These are phyloP conservation scores for Bembecia ichneumoniformis DNA, from an alignment of 2,888 invertebrate species.

Conservation along the genomic window DNA sequence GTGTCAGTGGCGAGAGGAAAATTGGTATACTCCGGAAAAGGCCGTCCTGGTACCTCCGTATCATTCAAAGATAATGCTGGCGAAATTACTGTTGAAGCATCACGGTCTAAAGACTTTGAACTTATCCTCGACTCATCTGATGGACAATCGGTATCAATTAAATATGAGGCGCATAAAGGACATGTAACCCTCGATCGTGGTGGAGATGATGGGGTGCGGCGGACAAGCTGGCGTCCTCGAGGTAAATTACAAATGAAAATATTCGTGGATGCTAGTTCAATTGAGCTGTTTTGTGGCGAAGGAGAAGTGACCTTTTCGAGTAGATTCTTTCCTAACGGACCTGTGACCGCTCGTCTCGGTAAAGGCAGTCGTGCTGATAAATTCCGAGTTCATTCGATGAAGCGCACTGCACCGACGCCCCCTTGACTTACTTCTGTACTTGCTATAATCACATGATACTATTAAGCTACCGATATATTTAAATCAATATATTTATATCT, in stretches of 20 bases:
- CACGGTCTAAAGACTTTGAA: slow-evolving; percentile 18
- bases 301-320: slow-evolving; percentile 49
- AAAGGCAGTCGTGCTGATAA: slow-evolving; percentile 10
- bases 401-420: slow-evolving; percentile 19
- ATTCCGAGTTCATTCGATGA: slow-evolving; percentile 22
- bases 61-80: slow-evolving; percentile 31
- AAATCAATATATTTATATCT: too few species aligned
- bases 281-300: slow-evolving; percentile 38
- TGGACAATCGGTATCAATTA: slow-evolving; percentile 23
- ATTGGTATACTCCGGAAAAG: slow-evolving; percentile 20
- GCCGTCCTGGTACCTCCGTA: slow-evolving; percentile 13
- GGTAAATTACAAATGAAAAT: slow-evolving; percentile 22
- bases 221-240: slow-evolving; percentile 37
- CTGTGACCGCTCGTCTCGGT: slow-evolving; percentile 21
- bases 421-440: too few species aligned
- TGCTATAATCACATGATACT: too few species aligned
- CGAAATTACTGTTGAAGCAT: slow-evolving; percentile 29
- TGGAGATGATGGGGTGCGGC: slow-evolving; percentile 38
- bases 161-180: slow-evolving; percentile 23
- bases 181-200: slow-evolving; percentile 42
- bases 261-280: slow-evolving; percentile 43
- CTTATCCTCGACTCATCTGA: slow-evolving; percentile 29
- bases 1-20: slow-evolving; percentile 17
- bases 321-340: slow-evolving; percentile 33
- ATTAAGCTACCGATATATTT: too few species aligned